A percentile compares a stretch with the other conserved stretches of the same genome.
These are phyloP conservation scores for Festucalex cinctus DNA, from an alignment of 2,113 vertebrate species.

Conservation along the genomic window DNA sequence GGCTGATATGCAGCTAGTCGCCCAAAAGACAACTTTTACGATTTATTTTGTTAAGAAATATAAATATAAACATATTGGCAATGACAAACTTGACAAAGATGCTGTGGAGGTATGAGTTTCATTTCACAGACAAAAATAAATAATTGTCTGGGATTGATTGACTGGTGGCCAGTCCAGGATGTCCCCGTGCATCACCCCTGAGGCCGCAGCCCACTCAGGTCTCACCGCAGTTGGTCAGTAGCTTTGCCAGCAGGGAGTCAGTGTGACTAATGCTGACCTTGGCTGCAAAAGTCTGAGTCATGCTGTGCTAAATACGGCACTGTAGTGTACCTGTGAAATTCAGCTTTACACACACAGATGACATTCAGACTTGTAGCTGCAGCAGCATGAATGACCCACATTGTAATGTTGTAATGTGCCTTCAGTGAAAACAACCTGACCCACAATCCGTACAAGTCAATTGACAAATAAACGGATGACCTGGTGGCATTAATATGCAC, in stretches of 20 bases:
- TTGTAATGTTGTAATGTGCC: not conserved
- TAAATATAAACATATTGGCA: not conserved
- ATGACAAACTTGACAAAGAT: not conserved
- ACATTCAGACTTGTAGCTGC: not conserved
- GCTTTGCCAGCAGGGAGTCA: not conserved
- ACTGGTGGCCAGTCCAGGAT: not conserved
- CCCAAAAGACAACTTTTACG: not conserved
- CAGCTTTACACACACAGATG: not conserved
- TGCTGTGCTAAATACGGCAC: constrained; percentile 15
- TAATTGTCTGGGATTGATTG: not conserved
- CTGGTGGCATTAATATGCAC: too few relatives aligned
- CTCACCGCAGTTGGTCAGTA: not conserved
- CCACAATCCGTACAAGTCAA: too few relatives aligned
- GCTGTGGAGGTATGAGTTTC: not conserved
- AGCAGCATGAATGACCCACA: constrained; percentile 22
- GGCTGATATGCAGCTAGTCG: constrained; percentile 7
- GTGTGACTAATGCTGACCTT: constrained; percentile 27
- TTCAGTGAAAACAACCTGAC: not conserved
- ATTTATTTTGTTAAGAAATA: not conserved
- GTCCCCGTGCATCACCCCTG: constrained; percentile 3
- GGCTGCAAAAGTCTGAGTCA: constrained; percentile 28
- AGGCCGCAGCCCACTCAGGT: constrained; percentile 9
- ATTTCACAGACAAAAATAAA: not conserved
- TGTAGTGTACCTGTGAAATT: constrained; percentile 12
- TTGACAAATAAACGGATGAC: too few relatives aligned